Evolutionary conservation across 2,888 invertebrate genomes (phyloP).

Genomic region (Eumacrocentrus americanus): DNA sequence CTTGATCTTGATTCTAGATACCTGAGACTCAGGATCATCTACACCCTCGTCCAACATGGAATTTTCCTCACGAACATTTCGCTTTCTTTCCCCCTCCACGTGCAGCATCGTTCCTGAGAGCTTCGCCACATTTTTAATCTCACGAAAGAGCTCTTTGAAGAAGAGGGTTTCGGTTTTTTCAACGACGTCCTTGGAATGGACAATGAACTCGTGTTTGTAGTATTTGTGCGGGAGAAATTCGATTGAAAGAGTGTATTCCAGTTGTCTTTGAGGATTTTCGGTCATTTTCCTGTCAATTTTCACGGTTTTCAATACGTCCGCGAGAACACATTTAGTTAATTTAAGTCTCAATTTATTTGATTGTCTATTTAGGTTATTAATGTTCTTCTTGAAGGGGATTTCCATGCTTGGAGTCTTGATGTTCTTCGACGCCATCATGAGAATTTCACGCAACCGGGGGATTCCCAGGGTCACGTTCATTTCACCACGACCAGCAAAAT

Average conservation of each 20-base stretch:
- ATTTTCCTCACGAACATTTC: constrained; percentile 51
- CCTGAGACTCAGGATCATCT: constrained; percentile 23
- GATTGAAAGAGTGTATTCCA: constrained; percentile 74
- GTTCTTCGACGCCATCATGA: constrained; percentile 93
- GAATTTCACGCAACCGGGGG: constrained; percentile 92
- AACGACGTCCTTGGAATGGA: constrained; percentile 74
- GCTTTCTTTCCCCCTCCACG: constrained; percentile 61
- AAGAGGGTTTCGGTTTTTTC: constrained; percentile 77
- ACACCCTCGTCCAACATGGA: constrained; percentile 57
- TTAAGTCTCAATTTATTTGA: constrained; percentile 75
- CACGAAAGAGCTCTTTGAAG: constrained; percentile 71
- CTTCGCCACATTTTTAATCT: constrained; percentile 68
- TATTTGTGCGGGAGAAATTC: constrained; percentile 75
- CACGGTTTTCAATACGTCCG: constrained; percentile 78
- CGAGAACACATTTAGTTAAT: constrained; percentile 79
- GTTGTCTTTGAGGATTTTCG: constrained; percentile 63
- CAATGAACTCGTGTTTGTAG: constrained; percentile 75
- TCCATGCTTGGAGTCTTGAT: constrained; percentile 97
- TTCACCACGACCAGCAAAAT: constrained; percentile 99
- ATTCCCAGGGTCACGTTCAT: constrained; percentile 99
- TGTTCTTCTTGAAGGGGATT: constrained; percentile 74
- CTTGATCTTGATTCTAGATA: background rate
- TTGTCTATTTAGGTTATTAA: constrained; percentile 63
- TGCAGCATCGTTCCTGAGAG: constrained; percentile 62
- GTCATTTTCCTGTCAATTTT: constrained; percentile 69